phyloP scores from a whole-genome alignment of 1,140 invertebrate species.

The Mylabris phalerata region DNA sequence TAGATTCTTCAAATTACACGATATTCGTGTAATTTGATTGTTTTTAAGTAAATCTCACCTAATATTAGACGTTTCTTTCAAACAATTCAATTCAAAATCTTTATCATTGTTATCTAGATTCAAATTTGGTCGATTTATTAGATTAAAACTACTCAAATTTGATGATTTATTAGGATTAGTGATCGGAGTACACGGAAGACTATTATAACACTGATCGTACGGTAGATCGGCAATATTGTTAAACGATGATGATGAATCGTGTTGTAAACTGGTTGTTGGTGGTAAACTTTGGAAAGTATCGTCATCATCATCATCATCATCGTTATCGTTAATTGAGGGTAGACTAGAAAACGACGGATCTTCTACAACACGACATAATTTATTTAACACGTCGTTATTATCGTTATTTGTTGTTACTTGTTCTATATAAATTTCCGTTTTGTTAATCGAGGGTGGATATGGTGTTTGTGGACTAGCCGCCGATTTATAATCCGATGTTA shows the following conservation, averaged over 20 bases:
- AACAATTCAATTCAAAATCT: constrained; percentile 28
- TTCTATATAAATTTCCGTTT: constrained; percentile 42
- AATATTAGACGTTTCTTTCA: constrained; percentile 14
- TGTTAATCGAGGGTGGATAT: constrained; percentile 32
- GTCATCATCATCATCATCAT: constrained; percentile 3
- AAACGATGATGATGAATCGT: constrained; percentile 28
- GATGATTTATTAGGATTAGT: neutral
- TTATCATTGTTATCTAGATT: constrained; percentile 12
- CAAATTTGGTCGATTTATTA: constrained; percentile 24
- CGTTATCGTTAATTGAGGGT: constrained; percentile 11
- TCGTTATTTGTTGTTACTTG: constrained; percentile 31
- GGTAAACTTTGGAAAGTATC: constrained; percentile 29
- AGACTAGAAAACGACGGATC: constrained; percentile 27
- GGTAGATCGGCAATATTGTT: constrained; percentile 31
- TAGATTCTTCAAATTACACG: too few species aligned
- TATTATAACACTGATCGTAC: constrained; percentile 16
- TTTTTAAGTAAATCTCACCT: constrained; percentile 20
- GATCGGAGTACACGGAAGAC: neutral
- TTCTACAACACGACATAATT: constrained; percentile 24
- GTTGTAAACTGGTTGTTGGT: constrained; percentile 18
- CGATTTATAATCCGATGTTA: constrained; percentile 40
- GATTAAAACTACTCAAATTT: constrained; percentile 20
- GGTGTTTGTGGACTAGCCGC: constrained; percentile 35
- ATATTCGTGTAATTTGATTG: too few species aligned
- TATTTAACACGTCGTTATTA: constrained; percentile 41